Evolutionary conservation across 2,888 invertebrate genomes (phyloP).

Genomic region (Cheilosia grossa): DNA sequence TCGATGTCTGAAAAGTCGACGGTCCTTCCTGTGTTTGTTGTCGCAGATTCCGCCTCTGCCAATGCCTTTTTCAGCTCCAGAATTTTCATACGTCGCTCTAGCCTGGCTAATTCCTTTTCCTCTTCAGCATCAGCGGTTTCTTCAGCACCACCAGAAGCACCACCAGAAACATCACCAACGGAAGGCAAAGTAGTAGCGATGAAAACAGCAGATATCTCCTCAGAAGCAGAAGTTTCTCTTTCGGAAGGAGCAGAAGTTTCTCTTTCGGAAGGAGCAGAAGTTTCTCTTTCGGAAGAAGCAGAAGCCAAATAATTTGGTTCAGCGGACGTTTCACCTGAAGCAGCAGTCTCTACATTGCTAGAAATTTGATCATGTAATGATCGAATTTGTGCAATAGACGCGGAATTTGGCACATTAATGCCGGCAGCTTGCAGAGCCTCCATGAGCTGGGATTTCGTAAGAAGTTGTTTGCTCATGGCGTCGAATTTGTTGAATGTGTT

Average conservation of each 20-base stretch:
- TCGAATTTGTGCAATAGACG: background rate
- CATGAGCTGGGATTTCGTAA: background rate
- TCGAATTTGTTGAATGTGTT: background rate
- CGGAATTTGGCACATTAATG: background rate
- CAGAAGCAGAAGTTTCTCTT: background rate
- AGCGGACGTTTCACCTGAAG: background rate
- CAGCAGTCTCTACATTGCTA: background rate
- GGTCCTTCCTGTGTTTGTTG: background rate
- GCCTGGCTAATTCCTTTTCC: background rate
- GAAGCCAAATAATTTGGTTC: background rate
- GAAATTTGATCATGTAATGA: background rate
- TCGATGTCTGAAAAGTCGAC: background rate
- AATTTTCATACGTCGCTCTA: background rate
- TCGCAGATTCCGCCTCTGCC: background rate
- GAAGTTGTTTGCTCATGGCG: background rate
- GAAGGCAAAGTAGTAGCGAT: too few species aligned
- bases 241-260: background rate
- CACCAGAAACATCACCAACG: too few species aligned
- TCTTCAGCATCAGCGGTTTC: background rate
- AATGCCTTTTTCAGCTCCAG: background rate
- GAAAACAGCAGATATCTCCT: background rate
- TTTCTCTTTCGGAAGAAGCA: background rate
- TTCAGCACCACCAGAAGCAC: too few species aligned
- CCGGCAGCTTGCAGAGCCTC: background rate
- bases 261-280: background rate